Percentiles rank a stretch among this genome's conserved stretches.
Evolutionary conservation across 2,797 vertebrate species (phyloP).

Genomic region (Acanthurus leucopareius): DNA sequence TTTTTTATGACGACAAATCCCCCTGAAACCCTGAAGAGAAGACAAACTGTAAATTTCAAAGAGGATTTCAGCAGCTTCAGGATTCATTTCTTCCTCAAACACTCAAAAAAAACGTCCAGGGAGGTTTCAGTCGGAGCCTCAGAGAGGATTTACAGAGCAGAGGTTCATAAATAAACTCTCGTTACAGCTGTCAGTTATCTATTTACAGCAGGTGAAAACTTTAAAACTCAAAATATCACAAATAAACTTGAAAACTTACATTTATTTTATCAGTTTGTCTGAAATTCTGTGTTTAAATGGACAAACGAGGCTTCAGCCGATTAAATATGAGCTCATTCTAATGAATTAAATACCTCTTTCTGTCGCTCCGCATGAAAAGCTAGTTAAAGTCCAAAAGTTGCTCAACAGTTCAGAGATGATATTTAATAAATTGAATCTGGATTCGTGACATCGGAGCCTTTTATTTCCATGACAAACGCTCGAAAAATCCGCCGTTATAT

Average conservation of each 20-base stretch:
- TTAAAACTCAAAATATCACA: too few species aligned
- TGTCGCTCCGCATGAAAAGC: too few species aligned
- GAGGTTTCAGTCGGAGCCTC: background rate
- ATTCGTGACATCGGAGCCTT: background rate
- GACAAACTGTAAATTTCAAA: background rate
- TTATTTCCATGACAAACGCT: slow-evolving; percentile 4
- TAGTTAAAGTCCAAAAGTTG: background rate
- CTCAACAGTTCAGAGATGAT: background rate
- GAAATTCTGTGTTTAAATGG: too few species aligned
- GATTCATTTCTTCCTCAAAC: background rate
- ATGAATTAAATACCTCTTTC: too few species aligned
- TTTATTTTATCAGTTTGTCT: too few species aligned
- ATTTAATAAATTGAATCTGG: background rate
- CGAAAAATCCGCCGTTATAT: background rate
- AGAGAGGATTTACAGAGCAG: background rate
- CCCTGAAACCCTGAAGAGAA: background rate
- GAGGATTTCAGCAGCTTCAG: background rate
- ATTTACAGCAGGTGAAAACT: too few species aligned
- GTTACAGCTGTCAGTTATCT: too few species aligned
- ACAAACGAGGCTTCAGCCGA: too few species aligned
- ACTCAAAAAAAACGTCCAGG: background rate
- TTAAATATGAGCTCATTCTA: too few species aligned
- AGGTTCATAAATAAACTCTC: background rate
- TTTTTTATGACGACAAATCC: slow-evolving; percentile 21
- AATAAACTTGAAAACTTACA: too few species aligned